Conservation (phyloP, 2,888 invertebrate genomes). For the Osmoderma eremita region DNA sequence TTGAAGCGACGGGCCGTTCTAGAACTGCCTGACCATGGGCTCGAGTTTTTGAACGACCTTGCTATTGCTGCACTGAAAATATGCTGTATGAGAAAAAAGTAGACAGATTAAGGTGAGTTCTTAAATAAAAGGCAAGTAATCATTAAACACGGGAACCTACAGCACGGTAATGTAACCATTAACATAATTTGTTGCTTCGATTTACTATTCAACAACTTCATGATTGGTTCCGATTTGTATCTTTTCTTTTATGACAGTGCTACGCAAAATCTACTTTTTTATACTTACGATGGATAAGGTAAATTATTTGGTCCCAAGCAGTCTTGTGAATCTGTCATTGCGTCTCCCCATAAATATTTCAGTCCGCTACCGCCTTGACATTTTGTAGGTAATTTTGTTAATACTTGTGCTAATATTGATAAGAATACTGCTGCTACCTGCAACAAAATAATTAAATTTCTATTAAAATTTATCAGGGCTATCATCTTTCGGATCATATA, state of each 20-base stretch:
- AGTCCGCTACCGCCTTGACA: conserved; percentile 74
- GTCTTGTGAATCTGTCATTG: conserved; percentile 78
- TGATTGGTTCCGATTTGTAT: background rate
- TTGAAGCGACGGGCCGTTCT: conserved; percentile 74
- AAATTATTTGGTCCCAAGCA: conserved; percentile 85
- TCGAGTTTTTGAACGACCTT: conserved; percentile 73
- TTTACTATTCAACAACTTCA: background rate
- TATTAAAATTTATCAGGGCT: no score
- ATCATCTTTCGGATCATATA: no score
- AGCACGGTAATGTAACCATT: no score
- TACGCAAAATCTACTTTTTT: background rate
- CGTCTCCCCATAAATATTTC: conserved; percentile 90
- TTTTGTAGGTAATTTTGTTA: conserved; percentile 58
- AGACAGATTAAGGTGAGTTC: conserved; percentile 12
- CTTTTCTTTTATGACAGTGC: conserved; percentile 2
- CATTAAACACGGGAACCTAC: background rate
- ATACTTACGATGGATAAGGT: conserved; percentile 83
- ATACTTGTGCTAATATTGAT: conserved; percentile 45
- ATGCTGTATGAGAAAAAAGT: conserved; percentile 32
- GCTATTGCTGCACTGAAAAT: conserved; percentile 78
- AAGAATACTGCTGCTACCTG: conserved; percentile 53
- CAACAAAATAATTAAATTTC: conserved; percentile 47
- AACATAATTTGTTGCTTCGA: no score
- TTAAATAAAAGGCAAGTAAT: background rate
- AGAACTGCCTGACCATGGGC: conserved; percentile 73